Conservation (phyloP, 53 echinoderm and acorn worm genomes). For the Actinopyga echinites region DNA sequence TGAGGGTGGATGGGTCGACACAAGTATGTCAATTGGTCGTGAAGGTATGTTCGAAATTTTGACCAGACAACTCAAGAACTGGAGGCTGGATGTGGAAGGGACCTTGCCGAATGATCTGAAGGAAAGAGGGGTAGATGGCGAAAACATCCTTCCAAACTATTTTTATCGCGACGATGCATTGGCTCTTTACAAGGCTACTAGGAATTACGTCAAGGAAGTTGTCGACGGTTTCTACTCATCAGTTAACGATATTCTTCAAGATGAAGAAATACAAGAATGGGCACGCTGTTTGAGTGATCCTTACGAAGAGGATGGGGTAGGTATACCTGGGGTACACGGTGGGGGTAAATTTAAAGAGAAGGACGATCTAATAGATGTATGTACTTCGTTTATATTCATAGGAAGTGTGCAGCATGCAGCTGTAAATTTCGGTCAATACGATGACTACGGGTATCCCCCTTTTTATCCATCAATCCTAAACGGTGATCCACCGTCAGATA, state of each 20-base stretch:
- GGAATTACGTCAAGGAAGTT: constrained; percentile 31
- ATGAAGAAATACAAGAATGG: constrained; percentile 79
- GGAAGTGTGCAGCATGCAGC: constrained; percentile 72
- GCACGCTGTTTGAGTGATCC: constrained; percentile 33
- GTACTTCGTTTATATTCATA: constrained; percentile 77
- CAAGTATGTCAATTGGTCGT: constrained; percentile 71
- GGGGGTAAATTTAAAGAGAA: constrained; percentile 52
- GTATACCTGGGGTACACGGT: constrained; percentile 69
- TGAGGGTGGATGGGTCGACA: constrained; percentile 72
- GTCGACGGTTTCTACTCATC: constrained; percentile 6
- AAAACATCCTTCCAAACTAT: constrained; percentile 71
- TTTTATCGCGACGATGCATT: constrained; percentile 85
- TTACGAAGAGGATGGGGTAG: constrained; percentile 40
- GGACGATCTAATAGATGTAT: constrained; percentile 55
- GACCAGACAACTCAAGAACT: constrained; percentile 44
- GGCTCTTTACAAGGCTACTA: constrained; percentile 63
- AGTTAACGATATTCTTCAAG: constrained; percentile 44
- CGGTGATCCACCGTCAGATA: constrained; percentile 61
- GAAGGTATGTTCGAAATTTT: constrained; percentile 72
- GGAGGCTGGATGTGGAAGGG: constrained; percentile 75
- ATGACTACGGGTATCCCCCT: constrained; percentile 80
- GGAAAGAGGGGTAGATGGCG: constrained; percentile 73
- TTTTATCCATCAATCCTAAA: constrained; percentile 68
- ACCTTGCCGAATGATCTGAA: constrained; percentile 72
- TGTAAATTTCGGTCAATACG: constrained; percentile 81